These are phyloP conservation scores for Cephus pulcher DNA, from an alignment of 2,888 invertebrate genomes.

Conservation along the genomic window DNA sequence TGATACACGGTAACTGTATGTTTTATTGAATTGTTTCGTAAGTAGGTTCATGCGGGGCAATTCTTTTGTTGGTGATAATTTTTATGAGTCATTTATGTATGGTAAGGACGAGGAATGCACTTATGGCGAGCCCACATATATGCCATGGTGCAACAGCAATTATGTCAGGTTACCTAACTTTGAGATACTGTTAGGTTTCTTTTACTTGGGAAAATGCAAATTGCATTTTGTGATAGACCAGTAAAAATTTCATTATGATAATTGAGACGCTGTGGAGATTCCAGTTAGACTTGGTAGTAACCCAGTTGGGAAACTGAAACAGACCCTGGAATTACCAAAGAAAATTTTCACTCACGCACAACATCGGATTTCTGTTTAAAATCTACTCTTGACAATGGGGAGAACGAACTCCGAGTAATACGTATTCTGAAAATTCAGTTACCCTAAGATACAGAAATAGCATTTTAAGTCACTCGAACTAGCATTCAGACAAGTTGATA, in stretches of 20 bases:
- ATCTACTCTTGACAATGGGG: background rate
- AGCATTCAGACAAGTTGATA: background rate
- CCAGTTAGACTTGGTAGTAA: too few relatives aligned
- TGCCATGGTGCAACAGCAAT: background rate
- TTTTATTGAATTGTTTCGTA: background rate
- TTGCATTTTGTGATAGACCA: background rate
- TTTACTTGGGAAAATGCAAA: background rate
- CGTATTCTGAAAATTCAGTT: background rate
- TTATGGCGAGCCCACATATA: background rate
- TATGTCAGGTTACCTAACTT: background rate
- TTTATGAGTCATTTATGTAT: background rate
- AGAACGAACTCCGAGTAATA: background rate
- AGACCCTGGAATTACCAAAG: background rate
- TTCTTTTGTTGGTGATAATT: conserved; percentile 1
- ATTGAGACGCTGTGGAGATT: too few relatives aligned
- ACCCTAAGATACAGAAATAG: background rate
- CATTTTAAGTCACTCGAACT: background rate
- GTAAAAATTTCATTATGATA: background rate
- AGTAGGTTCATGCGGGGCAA: conserved; percentile 4
- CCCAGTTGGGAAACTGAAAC: background rate
- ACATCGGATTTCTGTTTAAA: background rate
- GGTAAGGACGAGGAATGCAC: background rate
- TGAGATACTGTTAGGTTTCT: background rate
- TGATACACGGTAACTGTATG: background rate
- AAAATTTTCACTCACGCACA: background rate